Percentiles rank a stretch among this genome's conserved stretches.
phyloP scores from a whole-genome alignment of 2,888 invertebrate species.

The Noctuana brunneofusca region DNA sequence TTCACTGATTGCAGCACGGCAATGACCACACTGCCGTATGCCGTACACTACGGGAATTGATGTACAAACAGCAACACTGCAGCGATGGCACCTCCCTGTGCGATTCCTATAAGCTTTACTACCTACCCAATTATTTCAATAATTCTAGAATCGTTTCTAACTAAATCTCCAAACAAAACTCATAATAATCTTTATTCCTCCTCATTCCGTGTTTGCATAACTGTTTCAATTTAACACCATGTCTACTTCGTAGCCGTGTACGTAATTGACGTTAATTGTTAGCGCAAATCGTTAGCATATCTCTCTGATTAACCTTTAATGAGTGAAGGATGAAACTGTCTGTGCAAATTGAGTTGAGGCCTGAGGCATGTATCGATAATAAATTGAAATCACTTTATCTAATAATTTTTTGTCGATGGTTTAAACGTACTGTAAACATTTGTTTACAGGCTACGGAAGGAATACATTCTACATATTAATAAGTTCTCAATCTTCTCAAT shows the following conservation, averaged over 20 bases:
- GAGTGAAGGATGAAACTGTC: conserved; percentile 30
- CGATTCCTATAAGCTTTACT: too few relatives aligned
- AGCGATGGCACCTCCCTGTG: too few relatives aligned
- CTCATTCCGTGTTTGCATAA: conserved; percentile 14
- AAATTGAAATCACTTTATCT: conserved; percentile 20
- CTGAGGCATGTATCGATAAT: conserved; percentile 13
- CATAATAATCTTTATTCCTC: conserved; percentile 1
- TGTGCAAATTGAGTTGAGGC: conserved; percentile 28
- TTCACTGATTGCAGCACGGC: too few relatives aligned
- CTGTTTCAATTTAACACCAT: conserved; percentile 34
- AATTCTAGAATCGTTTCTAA: not conserved
- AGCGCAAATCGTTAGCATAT: conserved; percentile 33
- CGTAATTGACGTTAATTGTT: conserved; percentile 33
- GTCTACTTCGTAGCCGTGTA: conserved; percentile 28
- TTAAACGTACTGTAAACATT: not conserved
- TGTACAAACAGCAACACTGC: too few relatives aligned
- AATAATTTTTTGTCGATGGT: conserved; percentile 5
- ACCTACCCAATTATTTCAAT: too few relatives aligned
- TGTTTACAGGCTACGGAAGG: not conserved
- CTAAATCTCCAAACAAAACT: not conserved
- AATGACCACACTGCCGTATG: too few relatives aligned
- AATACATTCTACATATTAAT: not conserved
- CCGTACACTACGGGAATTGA: too few relatives aligned
- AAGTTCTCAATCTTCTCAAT: not conserved
- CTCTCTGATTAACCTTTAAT: conserved; percentile 34